Base-by-base conservation (phyloP, 2,888 invertebrate genomes). In the Adelphocoris suturalis region DNA sequence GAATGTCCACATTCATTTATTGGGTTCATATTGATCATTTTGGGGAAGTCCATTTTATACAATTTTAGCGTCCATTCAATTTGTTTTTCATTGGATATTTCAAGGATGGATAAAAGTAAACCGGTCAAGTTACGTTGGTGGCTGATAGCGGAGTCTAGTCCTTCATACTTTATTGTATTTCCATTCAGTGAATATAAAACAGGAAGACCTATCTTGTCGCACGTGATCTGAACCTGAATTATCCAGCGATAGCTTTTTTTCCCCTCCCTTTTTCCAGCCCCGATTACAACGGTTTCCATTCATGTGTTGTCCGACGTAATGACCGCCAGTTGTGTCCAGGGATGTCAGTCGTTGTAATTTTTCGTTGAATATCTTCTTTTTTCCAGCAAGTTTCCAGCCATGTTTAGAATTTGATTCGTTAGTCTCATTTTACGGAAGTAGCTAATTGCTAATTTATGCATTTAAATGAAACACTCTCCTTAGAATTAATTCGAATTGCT, bases 151-250 rank as follows among this genome's bases (percentile, higher is more conserved):
- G 7, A 23, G 12, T 7, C 68, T 23, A 12, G 23, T 68, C 68
- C 12, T 68, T 68, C 23, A 68, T 68, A 68, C 23, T 68, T 68
- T 68, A 68, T 68, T 68, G 68, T 68, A 68, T 68, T 68, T 68
- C 23, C 68, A 68, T 68, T 68, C 68, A 68, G 68, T 68, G 68
- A 68, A 68, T 68, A 68, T 68, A 68, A 68, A 68, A 68, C 68
- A 23, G 68, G 23, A 68, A 23, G 68, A 68, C 68, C 68, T 23
- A 68, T 68, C 68, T 23, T 9, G 68, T 23, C 68, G 68, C 23
- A 68, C 68, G 68, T 68, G 68, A 68, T 23, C 68, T 12, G 68
- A 68, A 68, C 68, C 23, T 7, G 23, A 68, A 68, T 68, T 68
- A 23, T 19, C 19, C 9, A 5, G 68, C 23, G 68, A 68, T 68